A percentile compares a stretch with the other conserved stretches of the same genome.
Evolutionary conservation across 2,888 invertebrate genomes (phyloP).

Genomic region (Cephus sareptanus): DNA sequence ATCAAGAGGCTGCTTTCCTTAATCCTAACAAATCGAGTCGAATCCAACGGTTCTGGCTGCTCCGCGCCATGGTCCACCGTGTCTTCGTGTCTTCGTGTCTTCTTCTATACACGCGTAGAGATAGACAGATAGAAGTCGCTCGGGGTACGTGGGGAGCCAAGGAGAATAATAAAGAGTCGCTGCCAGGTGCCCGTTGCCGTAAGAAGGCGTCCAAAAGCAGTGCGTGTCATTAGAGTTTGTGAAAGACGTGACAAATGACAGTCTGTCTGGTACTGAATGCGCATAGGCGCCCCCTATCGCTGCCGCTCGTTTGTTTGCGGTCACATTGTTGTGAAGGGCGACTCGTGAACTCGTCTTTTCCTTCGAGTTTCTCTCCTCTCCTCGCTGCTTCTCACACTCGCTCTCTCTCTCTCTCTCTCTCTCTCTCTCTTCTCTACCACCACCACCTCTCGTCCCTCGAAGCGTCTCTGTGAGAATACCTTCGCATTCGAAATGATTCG

Average conservation of each 20-base stretch:
- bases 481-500: slow-evolving; percentile 46
- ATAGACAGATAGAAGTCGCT: background rate
- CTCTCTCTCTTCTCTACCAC: slow-evolving; percentile 15
- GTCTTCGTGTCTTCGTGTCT: background rate
- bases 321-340: slow-evolving; percentile 57
- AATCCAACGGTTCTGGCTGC: slow-evolving; percentile 53
- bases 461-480: slow-evolving; percentile 46
- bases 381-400: background rate
- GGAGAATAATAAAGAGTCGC: slow-evolving; percentile 52
- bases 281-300: slow-evolving; percentile 64
- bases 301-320: slow-evolving; percentile 65
- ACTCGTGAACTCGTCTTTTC: slow-evolving; percentile 34
- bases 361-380: slow-evolving; percentile 18
- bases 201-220: slow-evolving; percentile 63
- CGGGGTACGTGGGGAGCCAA: slow-evolving; percentile 10
- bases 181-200: slow-evolving; percentile 61
- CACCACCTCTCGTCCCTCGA: slow-evolving; percentile 13
- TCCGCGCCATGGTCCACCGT: background rate
- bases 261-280: slow-evolving; percentile 62
- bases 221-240: slow-evolving; percentile 65
- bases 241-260: slow-evolving; percentile 66
- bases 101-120: slow-evolving; percentile 26
- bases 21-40: slow-evolving; percentile 64
- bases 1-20: slow-evolving; percentile 38
- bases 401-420: background rate